These are phyloP conservation scores for Jaculus jaculus DNA, from an alignment of 2,113 vertebrate genomes.

Conservation along the genomic window DNA sequence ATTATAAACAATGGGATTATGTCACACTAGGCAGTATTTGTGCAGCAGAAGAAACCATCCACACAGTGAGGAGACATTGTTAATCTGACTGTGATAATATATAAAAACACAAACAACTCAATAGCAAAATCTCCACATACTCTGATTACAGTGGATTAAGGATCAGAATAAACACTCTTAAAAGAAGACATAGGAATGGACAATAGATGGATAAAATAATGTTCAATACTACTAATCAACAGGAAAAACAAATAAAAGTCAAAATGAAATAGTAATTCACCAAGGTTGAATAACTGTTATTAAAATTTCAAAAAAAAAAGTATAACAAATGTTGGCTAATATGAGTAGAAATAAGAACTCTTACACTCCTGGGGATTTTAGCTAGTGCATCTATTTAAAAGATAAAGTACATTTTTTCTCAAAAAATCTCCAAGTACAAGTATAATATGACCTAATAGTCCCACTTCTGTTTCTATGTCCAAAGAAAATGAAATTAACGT, in stretches of 20 bases:
- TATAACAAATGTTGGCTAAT: neutral
- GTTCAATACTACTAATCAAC: neutral
- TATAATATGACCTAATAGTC: neutral
- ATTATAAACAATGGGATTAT: neutral
- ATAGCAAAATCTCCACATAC: neutral
- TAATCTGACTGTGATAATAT: neutral
- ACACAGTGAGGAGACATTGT: neutral
- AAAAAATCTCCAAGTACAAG: neutral
- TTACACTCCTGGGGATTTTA: neutral
- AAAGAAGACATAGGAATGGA: neutral
- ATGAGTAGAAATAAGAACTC: neutral
- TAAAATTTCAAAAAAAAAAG: neutral
- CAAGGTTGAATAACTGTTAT: neutral
- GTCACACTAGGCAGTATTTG: neutral
- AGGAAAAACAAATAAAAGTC: neutral
- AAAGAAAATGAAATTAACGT: neutral
- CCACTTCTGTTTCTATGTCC: neutral
- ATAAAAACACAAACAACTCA: neutral
- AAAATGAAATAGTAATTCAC: neutral
- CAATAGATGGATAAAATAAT: neutral
- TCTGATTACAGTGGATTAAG: neutral
- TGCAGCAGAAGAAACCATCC: neutral
- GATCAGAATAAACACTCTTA: neutral
- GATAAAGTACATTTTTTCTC: neutral
- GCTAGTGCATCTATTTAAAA: neutral